Conservation (phyloP, 37 sponge, comb jelly and placozoan genomes). For the Bolinopsis microptera region DNA sequence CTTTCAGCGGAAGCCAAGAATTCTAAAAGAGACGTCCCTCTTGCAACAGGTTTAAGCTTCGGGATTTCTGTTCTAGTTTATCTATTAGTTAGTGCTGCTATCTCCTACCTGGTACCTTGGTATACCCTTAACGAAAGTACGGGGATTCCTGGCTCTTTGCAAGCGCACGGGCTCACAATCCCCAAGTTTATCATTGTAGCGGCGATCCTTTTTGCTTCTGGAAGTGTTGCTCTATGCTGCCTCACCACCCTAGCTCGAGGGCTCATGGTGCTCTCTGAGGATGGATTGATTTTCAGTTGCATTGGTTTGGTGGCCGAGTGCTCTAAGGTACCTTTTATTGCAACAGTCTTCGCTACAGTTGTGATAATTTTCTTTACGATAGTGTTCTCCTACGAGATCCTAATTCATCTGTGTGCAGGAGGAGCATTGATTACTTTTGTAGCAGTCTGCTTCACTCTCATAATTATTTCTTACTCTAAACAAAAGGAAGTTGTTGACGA, state of each 20-base stretch:
- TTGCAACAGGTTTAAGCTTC: not conserved
- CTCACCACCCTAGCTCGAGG: not conserved
- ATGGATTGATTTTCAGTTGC: not conserved
- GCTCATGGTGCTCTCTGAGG: not conserved
- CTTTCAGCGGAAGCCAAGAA: not conserved
- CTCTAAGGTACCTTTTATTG: not conserved
- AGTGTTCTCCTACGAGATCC: not conserved
- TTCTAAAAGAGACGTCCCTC: not conserved
- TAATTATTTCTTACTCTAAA: not conserved
- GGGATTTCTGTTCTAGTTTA: not conserved
- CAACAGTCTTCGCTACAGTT: not conserved
- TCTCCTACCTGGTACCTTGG: constrained; percentile 5
- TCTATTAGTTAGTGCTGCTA: not conserved
- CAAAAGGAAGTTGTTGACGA: not conserved
- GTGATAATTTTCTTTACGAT: not conserved
- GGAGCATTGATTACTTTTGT: not conserved
- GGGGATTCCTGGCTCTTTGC: not conserved
- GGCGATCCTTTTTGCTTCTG: not conserved
- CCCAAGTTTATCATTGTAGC: not conserved
- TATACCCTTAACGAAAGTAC: not conserved
- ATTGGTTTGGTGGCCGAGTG: not conserved
- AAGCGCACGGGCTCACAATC: not conserved
- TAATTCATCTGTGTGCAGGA: not conserved
- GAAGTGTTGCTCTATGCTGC: not conserved
- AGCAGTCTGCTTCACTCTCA: not conserved